phyloP scores from a whole-genome alignment of 2,797 vertebrate species.

The Adrianichthys oophorus region DNA sequence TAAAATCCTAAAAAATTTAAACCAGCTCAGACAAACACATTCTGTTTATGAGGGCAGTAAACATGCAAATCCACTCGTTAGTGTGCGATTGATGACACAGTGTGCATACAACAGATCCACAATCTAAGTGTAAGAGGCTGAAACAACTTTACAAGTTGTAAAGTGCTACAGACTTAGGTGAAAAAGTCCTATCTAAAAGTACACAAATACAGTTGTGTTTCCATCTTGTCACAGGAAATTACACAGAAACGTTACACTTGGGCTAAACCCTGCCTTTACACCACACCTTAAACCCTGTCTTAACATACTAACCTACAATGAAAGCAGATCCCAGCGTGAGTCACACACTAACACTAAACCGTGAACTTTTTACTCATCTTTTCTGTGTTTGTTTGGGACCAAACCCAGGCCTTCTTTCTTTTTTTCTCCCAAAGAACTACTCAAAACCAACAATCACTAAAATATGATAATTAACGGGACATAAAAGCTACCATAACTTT shows the following conservation, averaged over 20 bases:
- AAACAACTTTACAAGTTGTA: no score
- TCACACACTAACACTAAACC: not conserved
- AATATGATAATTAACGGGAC: constrained; percentile 16
- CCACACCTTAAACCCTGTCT: not conserved
- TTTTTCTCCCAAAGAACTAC: constrained; percentile 6
- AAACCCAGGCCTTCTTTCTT: constrained; percentile 3
- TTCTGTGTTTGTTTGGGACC: constrained; percentile 1
- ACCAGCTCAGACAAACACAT: no score
- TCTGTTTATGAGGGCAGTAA: no score
- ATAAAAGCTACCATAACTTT: constrained; percentile 27
- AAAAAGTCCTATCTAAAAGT: no score
- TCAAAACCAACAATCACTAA: constrained; percentile 2
- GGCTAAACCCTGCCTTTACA: not conserved
- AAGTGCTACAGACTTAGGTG: no score
- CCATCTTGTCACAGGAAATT: no score
- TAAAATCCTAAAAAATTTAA: no score
- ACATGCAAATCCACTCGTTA: no score
- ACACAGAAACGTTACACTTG: not conserved
- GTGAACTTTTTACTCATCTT: constrained; percentile 21
- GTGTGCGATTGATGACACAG: no score
- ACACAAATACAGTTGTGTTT: no score
- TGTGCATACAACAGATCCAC: no score
- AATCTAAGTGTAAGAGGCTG: no score
- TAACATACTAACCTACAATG: not conserved
- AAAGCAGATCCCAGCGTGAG: not conserved